These are phyloP conservation scores for Ganaspis sp. DNA, from an alignment of 1,140 invertebrate species.

Conservation along the genomic window DNA sequence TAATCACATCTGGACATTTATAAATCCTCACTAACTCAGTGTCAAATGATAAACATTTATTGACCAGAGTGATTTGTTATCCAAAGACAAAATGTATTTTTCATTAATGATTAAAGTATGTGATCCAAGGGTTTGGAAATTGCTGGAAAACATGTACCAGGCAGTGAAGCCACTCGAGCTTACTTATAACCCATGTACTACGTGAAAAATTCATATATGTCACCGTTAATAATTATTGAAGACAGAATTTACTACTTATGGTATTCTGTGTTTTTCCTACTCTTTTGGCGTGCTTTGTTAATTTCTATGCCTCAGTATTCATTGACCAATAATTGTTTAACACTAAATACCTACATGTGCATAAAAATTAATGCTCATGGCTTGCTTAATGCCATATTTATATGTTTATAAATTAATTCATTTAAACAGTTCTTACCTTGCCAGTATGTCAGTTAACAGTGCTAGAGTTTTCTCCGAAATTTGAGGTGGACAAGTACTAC, in stretches of 20 bases:
- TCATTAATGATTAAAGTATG: conserved; percentile 33
- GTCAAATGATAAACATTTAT: too few relatives aligned
- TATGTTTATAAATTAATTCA: background rate
- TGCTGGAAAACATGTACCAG: conserved; percentile 38
- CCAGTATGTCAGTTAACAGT: conserved; percentile 27
- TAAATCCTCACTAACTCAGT: background rate
- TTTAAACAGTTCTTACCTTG: conserved; percentile 20
- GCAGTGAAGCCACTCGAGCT: conserved; percentile 32
- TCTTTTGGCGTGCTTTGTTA: too few relatives aligned
- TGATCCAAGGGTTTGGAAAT: conserved; percentile 38
- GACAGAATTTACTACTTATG: too few relatives aligned
- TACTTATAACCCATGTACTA: conserved; percentile 38
- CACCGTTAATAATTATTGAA: too few relatives aligned
- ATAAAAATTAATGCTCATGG: background rate
- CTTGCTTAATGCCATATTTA: conserved; percentile 15
- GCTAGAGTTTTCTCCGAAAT: background rate
- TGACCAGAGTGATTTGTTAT: conserved; percentile 42
- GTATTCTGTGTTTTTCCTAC: too few relatives aligned
- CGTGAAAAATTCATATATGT: too few relatives aligned
- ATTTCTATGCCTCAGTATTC: too few relatives aligned
- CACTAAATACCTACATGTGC: background rate
- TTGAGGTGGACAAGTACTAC: background rate
- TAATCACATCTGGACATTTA: background rate
- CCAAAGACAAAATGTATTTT: conserved; percentile 49
- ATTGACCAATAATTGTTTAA: background rate